phyloP scores from a whole-genome alignment of 2,888 invertebrate species.

The Chloroclystis v-ata region DNA sequence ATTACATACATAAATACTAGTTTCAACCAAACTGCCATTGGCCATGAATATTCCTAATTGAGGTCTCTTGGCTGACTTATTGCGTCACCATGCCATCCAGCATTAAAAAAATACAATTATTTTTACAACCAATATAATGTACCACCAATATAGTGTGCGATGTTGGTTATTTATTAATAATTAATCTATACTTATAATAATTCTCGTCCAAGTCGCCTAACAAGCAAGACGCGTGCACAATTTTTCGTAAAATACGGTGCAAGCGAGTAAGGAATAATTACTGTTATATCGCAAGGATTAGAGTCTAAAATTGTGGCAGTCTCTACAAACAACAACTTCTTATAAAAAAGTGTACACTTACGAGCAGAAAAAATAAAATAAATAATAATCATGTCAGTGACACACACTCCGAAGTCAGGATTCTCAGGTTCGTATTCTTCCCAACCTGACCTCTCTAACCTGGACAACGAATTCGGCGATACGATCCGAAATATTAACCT shows the following conservation, averaged over 20 bases:
- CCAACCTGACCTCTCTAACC: neutral
- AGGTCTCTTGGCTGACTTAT: too few species aligned
- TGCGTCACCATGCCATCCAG: too few species aligned
- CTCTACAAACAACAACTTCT: neutral
- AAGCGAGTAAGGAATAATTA: neutral
- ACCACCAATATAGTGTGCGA: too few species aligned
- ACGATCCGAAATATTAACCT: neutral
- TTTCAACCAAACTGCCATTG: too few species aligned
- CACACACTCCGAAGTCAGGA: neutral
- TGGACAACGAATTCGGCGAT: neutral
- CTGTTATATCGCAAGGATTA: neutral
- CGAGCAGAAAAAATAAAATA: too few species aligned
- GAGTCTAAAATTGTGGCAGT: neutral
- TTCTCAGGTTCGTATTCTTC: neutral
- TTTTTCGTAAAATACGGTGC: neutral
- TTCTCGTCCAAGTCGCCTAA: neutral
- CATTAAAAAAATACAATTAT: too few species aligned
- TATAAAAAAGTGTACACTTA: neutral
- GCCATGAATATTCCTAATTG: too few species aligned
- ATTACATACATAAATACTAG: too few species aligned
- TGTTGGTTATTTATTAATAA: too few species aligned
- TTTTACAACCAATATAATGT: too few species aligned
- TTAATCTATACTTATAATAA: neutral
- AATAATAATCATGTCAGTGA: too few species aligned
- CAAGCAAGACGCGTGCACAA: neutral